phyloP scores from a whole-genome alignment of 2,888 invertebrate genomes.

The Eupithecia tripunctaria region DNA sequence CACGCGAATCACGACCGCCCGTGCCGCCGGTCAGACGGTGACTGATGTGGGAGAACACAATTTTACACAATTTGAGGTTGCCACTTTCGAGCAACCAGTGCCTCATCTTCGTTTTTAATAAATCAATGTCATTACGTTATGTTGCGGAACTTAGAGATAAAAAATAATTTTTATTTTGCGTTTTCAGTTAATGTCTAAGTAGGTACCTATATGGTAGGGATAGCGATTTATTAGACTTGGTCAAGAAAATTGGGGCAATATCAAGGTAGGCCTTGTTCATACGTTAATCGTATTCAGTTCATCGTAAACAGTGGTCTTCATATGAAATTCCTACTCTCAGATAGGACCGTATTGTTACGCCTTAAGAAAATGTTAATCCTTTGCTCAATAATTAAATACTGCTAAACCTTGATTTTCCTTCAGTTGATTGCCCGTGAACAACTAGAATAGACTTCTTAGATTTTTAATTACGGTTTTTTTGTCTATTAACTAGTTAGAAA shows the following conservation, averaged over 20 bases:
- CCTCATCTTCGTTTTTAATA: no score
- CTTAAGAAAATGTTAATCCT: slow-evolving; percentile 82
- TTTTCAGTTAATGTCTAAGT: not conserved
- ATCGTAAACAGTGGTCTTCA: not conserved
- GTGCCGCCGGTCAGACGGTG: no score
- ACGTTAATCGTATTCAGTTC: not conserved
- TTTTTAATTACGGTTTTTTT: slow-evolving; percentile 6
- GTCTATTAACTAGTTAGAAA: not conserved
- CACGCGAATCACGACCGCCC: no score
- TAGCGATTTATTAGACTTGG: not conserved
- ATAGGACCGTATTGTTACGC: slow-evolving; percentile 61
- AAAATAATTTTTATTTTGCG: not conserved
- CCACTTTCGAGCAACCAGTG: no score
- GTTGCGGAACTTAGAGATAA: not conserved
- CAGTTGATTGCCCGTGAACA: slow-evolving; percentile 71
- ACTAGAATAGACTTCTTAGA: slow-evolving; percentile 59
- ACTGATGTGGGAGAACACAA: no score
- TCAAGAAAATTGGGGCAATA: not conserved
- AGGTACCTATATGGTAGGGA: not conserved
- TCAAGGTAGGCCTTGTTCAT: not conserved
- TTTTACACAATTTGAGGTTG: no score
- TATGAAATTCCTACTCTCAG: slow-evolving; percentile 42
- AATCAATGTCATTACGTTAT: no score
- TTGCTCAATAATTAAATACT: slow-evolving; percentile 72
- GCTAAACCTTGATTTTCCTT: slow-evolving; percentile 77